phyloP scores from a whole-genome alignment of 92 coral and sea anemone species.

The Parazoanthus darwini region DNA sequence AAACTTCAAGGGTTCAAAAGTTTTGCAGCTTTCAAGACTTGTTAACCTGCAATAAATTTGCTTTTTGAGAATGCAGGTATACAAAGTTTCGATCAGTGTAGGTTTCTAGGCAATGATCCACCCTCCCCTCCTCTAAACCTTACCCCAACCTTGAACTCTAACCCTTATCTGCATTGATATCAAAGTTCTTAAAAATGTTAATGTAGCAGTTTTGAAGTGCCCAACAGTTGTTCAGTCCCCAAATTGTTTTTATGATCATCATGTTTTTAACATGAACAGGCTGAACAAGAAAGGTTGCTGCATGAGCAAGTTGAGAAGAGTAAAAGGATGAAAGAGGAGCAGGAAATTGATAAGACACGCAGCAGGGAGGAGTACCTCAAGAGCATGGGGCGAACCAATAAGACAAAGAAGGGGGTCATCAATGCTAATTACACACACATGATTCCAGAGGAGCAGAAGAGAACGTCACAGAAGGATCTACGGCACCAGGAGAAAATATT shows the following conservation, averaged over 20 bases:
- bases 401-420: constrained; percentile 58
- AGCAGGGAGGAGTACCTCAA: constrained; percentile 74
- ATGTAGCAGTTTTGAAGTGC: not conserved
- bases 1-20: no score
- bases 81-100: no score
- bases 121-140: no score
- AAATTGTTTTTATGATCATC: not conserved
- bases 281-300: constrained; percentile 61
- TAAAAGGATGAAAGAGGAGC: constrained; percentile 56
- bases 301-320: constrained; percentile 51
- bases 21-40: no score
- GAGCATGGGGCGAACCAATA: constrained; percentile 89
- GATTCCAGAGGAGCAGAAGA: constrained; percentile 80
- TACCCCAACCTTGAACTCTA: no score
- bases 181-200: no score
- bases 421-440: constrained; percentile 84
- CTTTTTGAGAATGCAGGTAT: no score
- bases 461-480: constrained; percentile 80
- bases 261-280: constrained; percentile 12
- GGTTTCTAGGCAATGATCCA: no score
- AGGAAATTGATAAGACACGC: constrained; percentile 62
- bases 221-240: no score
- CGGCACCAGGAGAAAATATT: constrained; percentile 86
- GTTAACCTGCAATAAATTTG: no score
- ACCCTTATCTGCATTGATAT: no score